Evolutionary conservation across 1,140 invertebrate genomes (phyloP).

Genomic region (Conopomorpha cramerella): DNA sequence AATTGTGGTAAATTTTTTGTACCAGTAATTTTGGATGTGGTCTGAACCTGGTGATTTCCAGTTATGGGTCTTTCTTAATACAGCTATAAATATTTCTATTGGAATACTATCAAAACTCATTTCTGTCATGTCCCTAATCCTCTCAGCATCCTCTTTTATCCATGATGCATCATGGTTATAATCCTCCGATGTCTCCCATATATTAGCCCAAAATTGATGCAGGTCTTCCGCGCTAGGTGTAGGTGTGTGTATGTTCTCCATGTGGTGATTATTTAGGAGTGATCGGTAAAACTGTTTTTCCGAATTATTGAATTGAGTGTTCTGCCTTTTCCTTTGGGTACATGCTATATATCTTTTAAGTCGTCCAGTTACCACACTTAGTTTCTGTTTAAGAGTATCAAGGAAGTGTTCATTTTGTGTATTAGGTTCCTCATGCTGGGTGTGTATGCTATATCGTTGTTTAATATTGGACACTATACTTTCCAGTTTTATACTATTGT

Average conservation of each 20-base stretch:
- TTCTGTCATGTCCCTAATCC: background rate
- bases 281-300: slow-evolving; percentile 14
- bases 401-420: no score
- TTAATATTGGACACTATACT: slow-evolving; percentile 6
- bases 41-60: slow-evolving; percentile 12
- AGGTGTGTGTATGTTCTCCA: no score
- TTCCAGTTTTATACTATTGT: slow-evolving; percentile 5
- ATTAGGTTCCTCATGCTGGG: no score
- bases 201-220: slow-evolving; percentile 8
- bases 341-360: slow-evolving; percentile 9
- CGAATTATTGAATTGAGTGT: slow-evolving; percentile 9
- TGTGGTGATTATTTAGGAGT: no score
- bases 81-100: slow-evolving; percentile 4
- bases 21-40: no score
- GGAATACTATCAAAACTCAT: slow-evolving; percentile 10
- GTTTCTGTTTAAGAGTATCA: slow-evolving; percentile 17
- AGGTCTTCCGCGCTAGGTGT: slow-evolving; percentile 2
- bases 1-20: slow-evolving; percentile 9
- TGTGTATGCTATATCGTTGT: slow-evolving; percentile 8
- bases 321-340: slow-evolving; percentile 10
- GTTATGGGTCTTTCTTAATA: slow-evolving; percentile 10
- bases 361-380: slow-evolving; percentile 2
- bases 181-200: slow-evolving; percentile 7
- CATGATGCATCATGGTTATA: slow-evolving; percentile 10
- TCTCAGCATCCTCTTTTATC: slow-evolving; percentile 7